These are phyloP conservation scores for Trematomus loennbergii DNA, from an alignment of 2,113 vertebrate genomes.

Conservation along the genomic window DNA sequence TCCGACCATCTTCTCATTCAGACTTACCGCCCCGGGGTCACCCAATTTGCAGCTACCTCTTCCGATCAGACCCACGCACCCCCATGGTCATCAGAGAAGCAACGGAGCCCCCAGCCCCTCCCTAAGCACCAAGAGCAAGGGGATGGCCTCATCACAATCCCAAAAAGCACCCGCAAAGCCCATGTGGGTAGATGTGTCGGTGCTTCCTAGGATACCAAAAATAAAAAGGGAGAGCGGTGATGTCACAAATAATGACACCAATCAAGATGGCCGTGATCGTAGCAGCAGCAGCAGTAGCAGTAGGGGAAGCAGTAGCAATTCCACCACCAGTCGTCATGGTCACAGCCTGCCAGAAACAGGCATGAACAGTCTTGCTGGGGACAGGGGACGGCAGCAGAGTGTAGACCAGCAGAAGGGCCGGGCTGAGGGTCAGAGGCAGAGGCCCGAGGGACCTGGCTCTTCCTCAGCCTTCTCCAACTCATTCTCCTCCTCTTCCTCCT, in stretches of 20 bases:
- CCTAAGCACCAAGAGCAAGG: constrained; percentile 57
- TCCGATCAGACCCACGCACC: constrained; percentile 66
- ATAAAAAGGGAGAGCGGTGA: constrained; percentile 84
- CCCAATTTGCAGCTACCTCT: constrained; percentile 61
- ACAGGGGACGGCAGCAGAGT: constrained; percentile 80
- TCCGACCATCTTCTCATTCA: constrained; percentile 44
- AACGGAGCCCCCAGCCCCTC: constrained; percentile 56
- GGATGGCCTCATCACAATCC: constrained; percentile 26
- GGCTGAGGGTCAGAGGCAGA: constrained; percentile 74
- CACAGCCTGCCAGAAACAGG: constrained; percentile 84
- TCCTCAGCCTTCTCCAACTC: constrained; percentile 75
- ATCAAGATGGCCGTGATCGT: constrained; percentile 58
- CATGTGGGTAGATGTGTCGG: constrained; percentile 87
- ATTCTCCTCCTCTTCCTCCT: constrained; percentile 57
- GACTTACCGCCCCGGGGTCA: constrained; percentile 43
- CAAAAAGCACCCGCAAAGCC: constrained; percentile 80
- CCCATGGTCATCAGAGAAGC: constrained; percentile 29
- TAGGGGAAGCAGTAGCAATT: constrained; percentile 13
- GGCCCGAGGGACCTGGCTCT: constrained; percentile 40
- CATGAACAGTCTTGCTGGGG: constrained; percentile 89
- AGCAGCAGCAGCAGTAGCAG: constrained; percentile 35
- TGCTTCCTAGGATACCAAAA: constrained; percentile 96
- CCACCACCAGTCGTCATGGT: constrained; percentile 33
- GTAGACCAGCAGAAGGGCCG: constrained; percentile 76
- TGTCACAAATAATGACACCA: constrained; percentile 35